Percentiles rank a stretch among this genome's conserved stretches.
phyloP scores from a whole-genome alignment of 2,113 vertebrate species.

The Gila orcuttii region DNA sequence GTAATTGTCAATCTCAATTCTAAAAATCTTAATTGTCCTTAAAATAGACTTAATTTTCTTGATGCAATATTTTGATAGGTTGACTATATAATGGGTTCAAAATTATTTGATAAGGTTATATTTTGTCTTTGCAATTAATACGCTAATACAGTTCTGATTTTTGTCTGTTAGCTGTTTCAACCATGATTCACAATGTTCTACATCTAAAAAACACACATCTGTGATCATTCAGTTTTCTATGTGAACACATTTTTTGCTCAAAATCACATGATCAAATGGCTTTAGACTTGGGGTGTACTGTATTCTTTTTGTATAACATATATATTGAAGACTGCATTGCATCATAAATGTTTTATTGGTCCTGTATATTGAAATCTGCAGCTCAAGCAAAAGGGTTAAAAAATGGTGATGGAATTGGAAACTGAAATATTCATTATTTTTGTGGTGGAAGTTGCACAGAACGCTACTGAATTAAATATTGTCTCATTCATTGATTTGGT shows the following conservation, averaged over 20 bases:
- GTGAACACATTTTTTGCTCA: background rate
- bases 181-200: background rate
- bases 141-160: background rate
- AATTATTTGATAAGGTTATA: background rate
- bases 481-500: background rate
- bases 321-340: background rate
- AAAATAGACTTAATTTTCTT: background rate
- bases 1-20: background rate
- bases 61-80: background rate
- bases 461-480: background rate
- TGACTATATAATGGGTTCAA: background rate
- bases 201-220: background rate
- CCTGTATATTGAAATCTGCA: background rate
- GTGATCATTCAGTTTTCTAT: background rate
- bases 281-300: too few species aligned
- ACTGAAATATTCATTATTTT: background rate
- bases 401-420: background rate
- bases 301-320: background rate
- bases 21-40: background rate
- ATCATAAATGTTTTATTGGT: too few species aligned
- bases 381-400: background rate
- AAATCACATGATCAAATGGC: background rate
- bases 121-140: background rate
- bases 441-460: background rate
- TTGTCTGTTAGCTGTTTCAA: background rate